These are phyloP conservation scores for Hydrocynus forskahlii DNA, from an alignment of 2,797 vertebrate species.

Conservation along the genomic window DNA sequence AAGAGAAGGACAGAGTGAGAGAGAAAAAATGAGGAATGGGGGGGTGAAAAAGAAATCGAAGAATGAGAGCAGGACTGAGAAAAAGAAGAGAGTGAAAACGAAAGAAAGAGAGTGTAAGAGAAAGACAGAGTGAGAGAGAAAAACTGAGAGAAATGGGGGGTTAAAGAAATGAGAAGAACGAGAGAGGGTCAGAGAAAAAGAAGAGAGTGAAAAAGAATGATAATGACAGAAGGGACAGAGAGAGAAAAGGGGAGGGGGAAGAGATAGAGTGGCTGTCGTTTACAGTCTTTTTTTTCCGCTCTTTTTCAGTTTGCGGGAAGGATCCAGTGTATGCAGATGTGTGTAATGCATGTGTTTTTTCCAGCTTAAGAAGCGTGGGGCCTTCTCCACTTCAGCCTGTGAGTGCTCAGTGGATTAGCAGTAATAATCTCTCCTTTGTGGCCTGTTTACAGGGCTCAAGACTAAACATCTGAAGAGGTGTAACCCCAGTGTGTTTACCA, in stretches of 20 bases:
- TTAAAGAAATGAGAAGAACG: background rate
- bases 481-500: conserved; percentile 49
- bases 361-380: conserved; percentile 11
- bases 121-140: background rate
- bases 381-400: conserved; percentile 41
- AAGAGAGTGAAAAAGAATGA: background rate
- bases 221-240: background rate
- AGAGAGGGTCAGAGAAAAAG: background rate
- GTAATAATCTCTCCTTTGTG: conserved; percentile 58
- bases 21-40: background rate
- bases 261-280: conserved; percentile 28
- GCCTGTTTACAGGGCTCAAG: conserved; percentile 62
- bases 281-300: background rate
- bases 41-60: background rate
- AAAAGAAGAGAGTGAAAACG: background rate
- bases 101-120: background rate
- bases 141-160: background rate
- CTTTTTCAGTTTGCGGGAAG: conserved; percentile 9
- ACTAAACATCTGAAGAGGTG: conserved; percentile 50
- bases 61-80: background rate
- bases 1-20: conserved; percentile 5
- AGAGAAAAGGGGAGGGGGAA: background rate
- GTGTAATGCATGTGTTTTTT: background rate
- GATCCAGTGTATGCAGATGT: conserved; percentile 31
- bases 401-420: conserved; percentile 57